Conservation (phyloP, 2,797 vertebrate species). For the Tapirus indicus region DNA sequence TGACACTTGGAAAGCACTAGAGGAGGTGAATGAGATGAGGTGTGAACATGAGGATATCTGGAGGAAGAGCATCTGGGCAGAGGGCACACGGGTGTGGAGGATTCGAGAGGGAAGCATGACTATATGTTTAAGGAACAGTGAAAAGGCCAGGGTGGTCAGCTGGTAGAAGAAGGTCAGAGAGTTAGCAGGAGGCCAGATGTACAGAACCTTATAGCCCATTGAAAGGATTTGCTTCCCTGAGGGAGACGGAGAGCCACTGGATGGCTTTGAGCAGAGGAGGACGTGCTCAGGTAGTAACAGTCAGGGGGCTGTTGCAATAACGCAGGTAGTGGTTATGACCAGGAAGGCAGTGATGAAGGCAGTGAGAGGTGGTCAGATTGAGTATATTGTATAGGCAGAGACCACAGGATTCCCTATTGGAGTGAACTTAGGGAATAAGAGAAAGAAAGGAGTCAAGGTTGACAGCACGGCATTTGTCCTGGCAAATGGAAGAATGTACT, state of each 20-base stretch:
- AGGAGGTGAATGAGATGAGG: neutral
- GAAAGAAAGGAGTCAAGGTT: neutral
- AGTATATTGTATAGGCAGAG: neutral
- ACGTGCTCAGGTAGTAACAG: neutral
- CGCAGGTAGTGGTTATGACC: too few species aligned
- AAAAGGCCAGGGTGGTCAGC: too few species aligned
- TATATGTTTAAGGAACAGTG: accelerated
- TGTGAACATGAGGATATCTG: neutral
- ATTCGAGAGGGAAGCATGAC: neutral
- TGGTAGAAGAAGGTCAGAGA: neutral
- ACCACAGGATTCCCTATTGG: neutral
- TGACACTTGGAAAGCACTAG: neutral
- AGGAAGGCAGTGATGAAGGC: neutral
- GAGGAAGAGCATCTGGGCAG: neutral
- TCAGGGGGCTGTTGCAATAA: neutral
- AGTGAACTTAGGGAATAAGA: neutral
- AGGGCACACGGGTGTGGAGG: neutral
- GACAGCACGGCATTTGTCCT: neutral
- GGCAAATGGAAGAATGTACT: neutral
- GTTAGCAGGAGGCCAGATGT: neutral
- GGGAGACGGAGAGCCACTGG: accelerated
- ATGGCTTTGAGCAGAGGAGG: neutral
- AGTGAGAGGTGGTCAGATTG: neutral
- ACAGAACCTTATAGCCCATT: neutral
- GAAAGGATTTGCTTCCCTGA: neutral